Evolutionary conservation across 2,113 vertebrate genomes (phyloP), one percentile per base, ranked within the genome.

Genomic region (Psammodynastes pulverulentus): DNA sequence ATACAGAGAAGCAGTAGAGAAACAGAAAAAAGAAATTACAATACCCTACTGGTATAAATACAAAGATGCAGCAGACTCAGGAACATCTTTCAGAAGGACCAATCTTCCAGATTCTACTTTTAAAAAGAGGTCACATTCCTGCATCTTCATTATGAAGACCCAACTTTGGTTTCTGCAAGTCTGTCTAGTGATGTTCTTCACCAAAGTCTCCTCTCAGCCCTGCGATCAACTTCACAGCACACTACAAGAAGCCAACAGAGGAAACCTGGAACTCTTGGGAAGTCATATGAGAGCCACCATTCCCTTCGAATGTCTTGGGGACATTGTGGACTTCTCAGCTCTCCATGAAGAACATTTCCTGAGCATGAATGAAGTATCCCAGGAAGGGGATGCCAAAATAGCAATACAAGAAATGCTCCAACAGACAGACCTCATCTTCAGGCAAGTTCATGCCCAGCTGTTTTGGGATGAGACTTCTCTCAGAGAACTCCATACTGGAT

Each of bases 371-470:
- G 48, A 9, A 8, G 67, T n/a, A 13, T 29, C 84, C 23, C 79
- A 92, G 17, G 89, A 90, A 24, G 58, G 45, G 26, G 85, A 94
- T 4, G 12, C n/a, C 9, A 91, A 94, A 46, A 86, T 52, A 43
- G 34, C 94, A 89, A 84, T 96, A 24, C 94, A 94, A 5, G 95
- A 96, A 88, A 90, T 92, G 24, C 92, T 96, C 51, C 96, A 96
- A 43, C 95, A 96, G 58, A 93, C 91, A 79, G 91, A 94, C 84
- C 87, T 0, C 56, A 52, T 96, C 54, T 94, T 96, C 51, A 43
- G 45, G 24, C 51, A 67, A 89, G 62, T 89, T 45, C 13, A 52
- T 53, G 87, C 93, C 51, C 21, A 79, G 46, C 53, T 24, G n/a
- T 9, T 4, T 13, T 93, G 92, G 93, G 86, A 95, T 79, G 54